phyloP scores from a whole-genome alignment of 2,113 vertebrate species.

The Addax nasomaculatus region DNA sequence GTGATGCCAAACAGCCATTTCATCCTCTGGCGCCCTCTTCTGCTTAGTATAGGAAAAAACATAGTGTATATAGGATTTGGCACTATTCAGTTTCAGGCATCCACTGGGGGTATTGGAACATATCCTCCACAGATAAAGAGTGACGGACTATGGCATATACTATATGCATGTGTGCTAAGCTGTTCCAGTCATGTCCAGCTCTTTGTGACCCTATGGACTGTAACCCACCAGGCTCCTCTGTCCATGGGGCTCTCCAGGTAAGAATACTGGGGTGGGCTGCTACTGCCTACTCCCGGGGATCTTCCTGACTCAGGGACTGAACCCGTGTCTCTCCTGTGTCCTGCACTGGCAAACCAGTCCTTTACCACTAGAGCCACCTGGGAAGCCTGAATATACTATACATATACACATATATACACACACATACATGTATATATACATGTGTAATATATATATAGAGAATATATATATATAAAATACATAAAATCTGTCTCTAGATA shows the following conservation, averaged over 20 bases:
- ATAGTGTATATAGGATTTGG: not conserved
- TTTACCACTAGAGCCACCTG: not conserved
- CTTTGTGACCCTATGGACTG: not conserved
- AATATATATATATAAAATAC: not conserved
- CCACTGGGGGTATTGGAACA: not conserved
- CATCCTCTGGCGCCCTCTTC: not conserved
- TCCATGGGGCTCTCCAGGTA: not conserved
- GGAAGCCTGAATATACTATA: not conserved
- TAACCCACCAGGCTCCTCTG: not conserved
- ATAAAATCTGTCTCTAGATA: not conserved
- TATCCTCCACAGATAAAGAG: not conserved
- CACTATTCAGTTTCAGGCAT: not conserved
- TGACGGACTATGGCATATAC: rapidly evolving
- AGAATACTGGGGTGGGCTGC: not conserved
- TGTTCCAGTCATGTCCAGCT: not conserved
- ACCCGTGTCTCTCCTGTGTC: not conserved
- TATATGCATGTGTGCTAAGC: not conserved
- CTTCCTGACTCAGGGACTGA: not conserved
- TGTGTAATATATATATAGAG: no score
- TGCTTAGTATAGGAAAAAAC: not conserved
- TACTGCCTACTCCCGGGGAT: not conserved
- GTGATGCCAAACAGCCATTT: not conserved
- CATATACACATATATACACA: no score
- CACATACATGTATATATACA: rapidly evolving
- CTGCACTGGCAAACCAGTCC: not conserved